Evolutionary conservation across 2,113 vertebrate species (phyloP), one percentile per base, ranked within the genome.

Genomic region (Martes martes): DNA sequence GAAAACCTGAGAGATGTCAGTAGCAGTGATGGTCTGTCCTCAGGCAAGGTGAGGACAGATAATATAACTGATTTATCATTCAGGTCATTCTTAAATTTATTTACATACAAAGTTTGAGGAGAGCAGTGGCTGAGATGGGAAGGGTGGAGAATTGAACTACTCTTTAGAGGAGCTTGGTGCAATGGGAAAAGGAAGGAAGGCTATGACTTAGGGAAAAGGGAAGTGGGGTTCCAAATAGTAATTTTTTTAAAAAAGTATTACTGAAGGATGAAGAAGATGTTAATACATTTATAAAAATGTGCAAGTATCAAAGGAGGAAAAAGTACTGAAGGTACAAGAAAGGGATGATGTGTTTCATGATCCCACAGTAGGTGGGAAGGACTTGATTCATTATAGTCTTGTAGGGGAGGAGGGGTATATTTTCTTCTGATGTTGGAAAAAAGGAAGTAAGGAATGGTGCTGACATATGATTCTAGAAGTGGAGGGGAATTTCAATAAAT

Each of bases 381-480:
- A 28, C 36, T 65, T 87, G 55, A 57, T 33, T 80, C 61, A n/a
- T n/a, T 26, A n/a, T 21, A 82, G 18, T 83, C 18, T 59, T 14
- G 3, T 23, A 71, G 52, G 50, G 73, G 73, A 86, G 26, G 15
- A 74, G 28, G 33, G 11, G 6, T 9, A 26, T 36, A 15, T 50
- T 95, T 95, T 76, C 67, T 97, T 45, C n/a, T 87, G 52, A 71
- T 69, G 63, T 71, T 86, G 67, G 63, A 84, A 31, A 28, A 84
- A 23, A 47, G 36, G 39, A 74, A 39, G 15, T 61, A 61, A 79
- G 47, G 52, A 82, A 36, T 57, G 36, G 47, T 47, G n/a, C 18
- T 67, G 19, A 50, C 89, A 3, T 73, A 79, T 63, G n/a, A 79
- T 92, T 76, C 33, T 52, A 13, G 39, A 88, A 67, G 50, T 96